Evolutionary conservation across 2,797 vertebrate genomes (phyloP).

Genomic region (Betta splendens): DNA sequence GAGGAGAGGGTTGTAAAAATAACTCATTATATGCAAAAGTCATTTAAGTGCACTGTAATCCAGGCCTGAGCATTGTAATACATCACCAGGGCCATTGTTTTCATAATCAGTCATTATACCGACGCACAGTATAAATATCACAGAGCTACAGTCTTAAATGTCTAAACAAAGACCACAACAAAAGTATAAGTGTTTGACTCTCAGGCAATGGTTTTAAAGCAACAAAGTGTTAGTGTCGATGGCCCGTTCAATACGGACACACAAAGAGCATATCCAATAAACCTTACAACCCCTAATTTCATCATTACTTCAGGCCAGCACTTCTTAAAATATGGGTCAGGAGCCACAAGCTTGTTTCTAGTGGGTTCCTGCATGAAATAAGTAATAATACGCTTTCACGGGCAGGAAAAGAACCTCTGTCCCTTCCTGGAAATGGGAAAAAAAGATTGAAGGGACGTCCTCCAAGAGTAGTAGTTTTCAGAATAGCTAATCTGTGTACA

Average conservation of each 20-base stretch:
- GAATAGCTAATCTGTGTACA: slow-evolving; percentile 70
- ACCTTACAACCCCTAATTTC: slow-evolving; percentile 32
- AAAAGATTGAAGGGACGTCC: slow-evolving; percentile 40
- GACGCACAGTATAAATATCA: background rate
- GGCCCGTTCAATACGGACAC: slow-evolving; percentile 25
- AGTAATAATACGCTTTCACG: slow-evolving; percentile 63
- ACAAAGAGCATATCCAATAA: slow-evolving; percentile 17
- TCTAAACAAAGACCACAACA: slow-evolving; percentile 8
- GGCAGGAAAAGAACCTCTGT: slow-evolving; percentile 49
- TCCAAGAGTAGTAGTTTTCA: slow-evolving; percentile 65
- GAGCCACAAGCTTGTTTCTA: slow-evolving; percentile 51
- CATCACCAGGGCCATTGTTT: background rate
- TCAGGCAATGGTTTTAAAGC: background rate
- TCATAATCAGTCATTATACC: background rate
- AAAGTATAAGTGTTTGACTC: background rate
- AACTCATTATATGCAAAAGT: slow-evolving; percentile 12
- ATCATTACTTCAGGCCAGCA: slow-evolving; percentile 39
- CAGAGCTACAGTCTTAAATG: rapidly evolving
- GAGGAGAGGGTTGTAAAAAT: slow-evolving; percentile 25
- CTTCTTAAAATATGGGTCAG: slow-evolving; percentile 46
- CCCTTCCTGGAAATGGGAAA: slow-evolving; percentile 55
- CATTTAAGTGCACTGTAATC: slow-evolving; percentile 13
- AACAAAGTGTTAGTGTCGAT: background rate
- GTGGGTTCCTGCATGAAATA: slow-evolving; percentile 61
- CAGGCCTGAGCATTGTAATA: background rate